Conservation (phyloP, 1,140 invertebrate species). For the Triops longicaudatus region DNA sequence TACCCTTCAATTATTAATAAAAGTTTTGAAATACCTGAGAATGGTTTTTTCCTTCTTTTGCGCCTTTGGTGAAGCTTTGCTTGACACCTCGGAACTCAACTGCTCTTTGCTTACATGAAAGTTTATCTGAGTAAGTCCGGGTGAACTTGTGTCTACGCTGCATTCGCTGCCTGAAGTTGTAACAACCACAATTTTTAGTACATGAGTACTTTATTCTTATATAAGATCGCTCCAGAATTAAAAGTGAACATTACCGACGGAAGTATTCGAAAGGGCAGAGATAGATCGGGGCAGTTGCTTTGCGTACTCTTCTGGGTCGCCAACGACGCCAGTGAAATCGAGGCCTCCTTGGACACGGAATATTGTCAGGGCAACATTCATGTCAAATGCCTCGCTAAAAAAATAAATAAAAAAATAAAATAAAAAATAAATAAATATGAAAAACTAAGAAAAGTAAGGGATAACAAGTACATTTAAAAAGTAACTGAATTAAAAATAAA, state of each 20-base stretch:
- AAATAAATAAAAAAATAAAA: constrained; percentile 24
- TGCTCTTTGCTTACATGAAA: not conserved
- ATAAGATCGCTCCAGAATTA: not conserved
- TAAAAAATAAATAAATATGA: constrained; percentile 11
- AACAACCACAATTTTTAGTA: not conserved
- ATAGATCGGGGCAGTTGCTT: too few relatives aligned
- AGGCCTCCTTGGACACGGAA: constrained; percentile 70
- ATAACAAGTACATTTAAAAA: too few relatives aligned
- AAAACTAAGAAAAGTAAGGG: too few relatives aligned
- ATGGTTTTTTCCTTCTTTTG: not conserved
- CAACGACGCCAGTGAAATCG: constrained; percentile 46
- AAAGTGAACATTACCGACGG: constrained; percentile 2
- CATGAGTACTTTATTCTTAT: not conserved
- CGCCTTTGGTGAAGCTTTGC: not conserved
- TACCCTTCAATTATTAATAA: too few relatives aligned
- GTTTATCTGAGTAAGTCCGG: not conserved
- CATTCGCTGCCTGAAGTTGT: not conserved
- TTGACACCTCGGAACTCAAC: not conserved
- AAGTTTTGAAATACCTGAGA: too few relatives aligned
- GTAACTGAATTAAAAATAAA: too few relatives aligned
- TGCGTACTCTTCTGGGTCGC: constrained; percentile 27
- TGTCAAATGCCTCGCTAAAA: constrained; percentile 81
- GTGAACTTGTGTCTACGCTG: not conserved
- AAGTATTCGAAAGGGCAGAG: not conserved
- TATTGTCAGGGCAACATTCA: constrained; percentile 78